A percentile compares a stretch with the other conserved stretches of the same genome.
These are phyloP conservation scores for Motacilla alba DNA, from an alignment of 2,113 vertebrate species.

Conservation along the genomic window DNA sequence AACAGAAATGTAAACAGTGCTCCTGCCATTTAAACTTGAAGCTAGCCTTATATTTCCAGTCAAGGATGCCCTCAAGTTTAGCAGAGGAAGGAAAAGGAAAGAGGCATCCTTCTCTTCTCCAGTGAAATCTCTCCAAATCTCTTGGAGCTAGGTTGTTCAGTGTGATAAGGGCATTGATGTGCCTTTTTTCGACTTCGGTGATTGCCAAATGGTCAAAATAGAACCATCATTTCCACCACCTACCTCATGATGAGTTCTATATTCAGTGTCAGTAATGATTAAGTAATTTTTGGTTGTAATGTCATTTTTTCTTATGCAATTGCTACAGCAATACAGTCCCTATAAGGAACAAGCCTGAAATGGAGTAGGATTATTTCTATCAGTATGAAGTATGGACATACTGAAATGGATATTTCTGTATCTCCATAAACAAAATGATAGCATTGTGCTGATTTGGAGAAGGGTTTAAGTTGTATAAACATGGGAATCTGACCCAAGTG, in stretches of 20 bases:
- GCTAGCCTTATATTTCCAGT: background rate
- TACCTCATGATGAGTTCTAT: background rate
- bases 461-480: background rate
- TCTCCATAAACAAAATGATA: background rate
- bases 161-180: background rate
- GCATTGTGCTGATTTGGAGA: background rate
- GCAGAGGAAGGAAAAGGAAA: background rate
- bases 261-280: background rate
- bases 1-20: background rate
- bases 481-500: background rate
- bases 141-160: background rate
- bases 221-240: background rate
- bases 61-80: background rate
- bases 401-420: background rate
- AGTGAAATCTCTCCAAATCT: background rate
- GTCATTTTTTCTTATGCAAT: background rate
- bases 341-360: background rate
- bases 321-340: background rate
- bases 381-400: background rate
- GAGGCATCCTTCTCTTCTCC: background rate
- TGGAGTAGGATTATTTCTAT: background rate
- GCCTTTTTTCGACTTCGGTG: background rate
- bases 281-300: background rate
- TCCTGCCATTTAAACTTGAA: background rate
- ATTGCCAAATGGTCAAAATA: background rate